Base-by-base conservation (phyloP, 2,888 invertebrate species). In the Taenaris catops region DNA sequence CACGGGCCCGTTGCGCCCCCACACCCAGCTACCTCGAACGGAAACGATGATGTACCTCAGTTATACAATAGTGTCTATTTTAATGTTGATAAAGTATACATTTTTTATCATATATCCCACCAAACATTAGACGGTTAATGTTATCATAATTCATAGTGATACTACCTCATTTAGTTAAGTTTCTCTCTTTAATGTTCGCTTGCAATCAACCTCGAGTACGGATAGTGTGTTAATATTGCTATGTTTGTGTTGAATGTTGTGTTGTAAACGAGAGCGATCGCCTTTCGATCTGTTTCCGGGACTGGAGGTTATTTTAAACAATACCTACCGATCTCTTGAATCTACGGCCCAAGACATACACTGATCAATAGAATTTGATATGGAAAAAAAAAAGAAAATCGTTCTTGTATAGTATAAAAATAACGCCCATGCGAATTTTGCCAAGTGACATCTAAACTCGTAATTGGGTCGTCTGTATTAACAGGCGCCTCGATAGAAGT, bases 141-240 rank as follows among this genome's bases (percentile, higher is more conserved):
- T 74, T 65, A 69, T 69, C 65, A 69, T 75, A 74, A 76, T 49
- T 71, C 74, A 76, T 80, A 71, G 71, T 73, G 61, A 68, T 69
- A 65, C 83, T 84, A 84, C 84, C 84, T 84, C 84, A 84, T 72
- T 67, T 79, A 75, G 73, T 58, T 65, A 67, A 69, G 67, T 55
- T 55, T 46, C 51, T 49, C 16, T 31, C 11, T 36, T 35, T 31
- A n/a, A 23, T 8, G 8, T 8, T 16, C 23, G 23, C 19, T 7
- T 25, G 6, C n/a, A n/a, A 11, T 14, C 3, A 4, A 14, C 4
- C 3, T 14, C 14, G 14, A 4, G 14, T 14, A 4, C 14, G 14
- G n/a, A n/a, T n/a, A n/a, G n/a, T 8, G 4, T 12, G n/a, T 14
- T 12, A 8, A 24, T 24, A 25, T 8, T 8, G 16, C 2, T 16